phyloP scores from a whole-genome alignment of 2,888 invertebrate species.

The Xanthia togata region DNA sequence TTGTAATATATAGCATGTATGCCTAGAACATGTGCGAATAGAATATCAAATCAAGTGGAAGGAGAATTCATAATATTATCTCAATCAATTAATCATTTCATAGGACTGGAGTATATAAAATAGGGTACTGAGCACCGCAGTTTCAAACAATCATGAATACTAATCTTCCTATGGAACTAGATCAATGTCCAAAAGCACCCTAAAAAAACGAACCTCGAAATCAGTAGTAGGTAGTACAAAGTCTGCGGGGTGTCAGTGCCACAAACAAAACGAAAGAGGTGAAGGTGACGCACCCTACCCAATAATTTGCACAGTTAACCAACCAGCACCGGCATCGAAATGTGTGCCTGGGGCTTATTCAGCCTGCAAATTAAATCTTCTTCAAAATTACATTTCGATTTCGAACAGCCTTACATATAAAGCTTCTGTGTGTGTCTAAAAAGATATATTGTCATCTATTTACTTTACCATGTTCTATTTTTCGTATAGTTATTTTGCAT shows the following conservation, averaged over 20 bases:
- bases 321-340: constrained; percentile 32
- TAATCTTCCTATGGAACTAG: not conserved
- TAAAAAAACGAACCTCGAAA: not conserved
- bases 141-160: not conserved
- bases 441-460: not conserved
- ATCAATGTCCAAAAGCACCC: not conserved
- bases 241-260: not conserved
- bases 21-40: not conserved
- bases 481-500: not conserved
- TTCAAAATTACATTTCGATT: constrained; percentile 24
- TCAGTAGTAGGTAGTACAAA: not conserved
- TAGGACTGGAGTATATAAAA: not conserved
- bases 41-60: not conserved
- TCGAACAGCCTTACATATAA: not conserved
- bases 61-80: not conserved
- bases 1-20: not conserved
- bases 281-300: constrained; percentile 35
- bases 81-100: not conserved
- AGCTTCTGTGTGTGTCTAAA: not conserved
- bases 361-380: constrained; percentile 22
- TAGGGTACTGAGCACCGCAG: not conserved
- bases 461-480: not conserved
- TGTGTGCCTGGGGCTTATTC: constrained; percentile 18
- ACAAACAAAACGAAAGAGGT: constrained; percentile 31
- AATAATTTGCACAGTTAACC: constrained; percentile 48